Conservation (phyloP, 2,113 vertebrate species). For the Scalopus aquaticus region DNA sequence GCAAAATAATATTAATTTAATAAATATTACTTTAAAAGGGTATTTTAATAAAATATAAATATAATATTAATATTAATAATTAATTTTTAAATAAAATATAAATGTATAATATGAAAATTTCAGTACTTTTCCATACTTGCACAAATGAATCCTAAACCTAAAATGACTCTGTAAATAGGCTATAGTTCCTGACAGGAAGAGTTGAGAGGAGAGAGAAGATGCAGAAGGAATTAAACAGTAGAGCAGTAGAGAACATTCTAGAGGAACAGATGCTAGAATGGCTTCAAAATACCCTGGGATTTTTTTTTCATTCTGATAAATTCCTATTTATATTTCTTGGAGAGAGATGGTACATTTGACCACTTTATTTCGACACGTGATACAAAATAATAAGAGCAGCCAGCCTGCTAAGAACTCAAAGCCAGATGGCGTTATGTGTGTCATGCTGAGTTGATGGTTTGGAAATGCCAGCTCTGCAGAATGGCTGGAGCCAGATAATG, state of each 20-base stretch:
- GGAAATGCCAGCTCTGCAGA: constrained; percentile 78
- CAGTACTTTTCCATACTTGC: constrained; percentile 60
- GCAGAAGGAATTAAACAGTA: background rate
- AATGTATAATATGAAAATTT: no score
- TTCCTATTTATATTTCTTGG: constrained; percentile 65
- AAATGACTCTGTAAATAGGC: constrained; percentile 43
- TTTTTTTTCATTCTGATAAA: constrained; percentile 53
- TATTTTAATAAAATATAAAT: no score
- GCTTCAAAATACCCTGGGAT: constrained; percentile 34
- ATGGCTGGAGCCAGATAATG: constrained; percentile 48
- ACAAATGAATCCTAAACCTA: constrained; percentile 23
- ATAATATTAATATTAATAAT: no score
- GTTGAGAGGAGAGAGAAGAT: background rate
- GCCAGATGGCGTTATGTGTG: constrained; percentile 80
- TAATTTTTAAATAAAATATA: no score
- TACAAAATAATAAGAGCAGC: constrained; percentile 69
- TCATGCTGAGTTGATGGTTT: constrained; percentile 77
- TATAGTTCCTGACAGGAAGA: constrained; percentile 1
- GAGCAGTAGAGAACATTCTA: constrained; percentile 33
- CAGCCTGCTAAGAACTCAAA: constrained; percentile 73
- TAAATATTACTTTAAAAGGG: constrained; percentile 69
- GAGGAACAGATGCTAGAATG: constrained; percentile 10
- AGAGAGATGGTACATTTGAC: constrained; percentile 61
- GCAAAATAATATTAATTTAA: constrained; percentile 76
- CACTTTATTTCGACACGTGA: constrained; percentile 63